phyloP scores from a whole-genome alignment of 2,888 invertebrate genomes.

The Caenorhabditis becei region DNA sequence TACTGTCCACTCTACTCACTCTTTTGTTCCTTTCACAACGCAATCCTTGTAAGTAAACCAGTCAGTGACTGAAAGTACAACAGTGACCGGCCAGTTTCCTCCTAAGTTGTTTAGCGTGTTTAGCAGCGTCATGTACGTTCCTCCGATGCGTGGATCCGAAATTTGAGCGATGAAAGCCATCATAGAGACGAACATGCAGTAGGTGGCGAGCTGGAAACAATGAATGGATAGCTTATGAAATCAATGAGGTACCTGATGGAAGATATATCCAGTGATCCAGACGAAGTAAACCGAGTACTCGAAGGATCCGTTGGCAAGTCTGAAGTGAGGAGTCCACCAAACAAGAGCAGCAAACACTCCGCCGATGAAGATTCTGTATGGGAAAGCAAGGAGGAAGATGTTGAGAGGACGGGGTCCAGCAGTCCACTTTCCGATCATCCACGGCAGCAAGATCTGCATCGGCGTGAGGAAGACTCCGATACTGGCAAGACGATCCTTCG shows the following conservation, averaged over 20 bases:
- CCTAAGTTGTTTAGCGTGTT: conserved; percentile 97
- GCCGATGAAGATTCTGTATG: conserved; percentile 89
- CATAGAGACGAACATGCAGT: conserved; percentile 96
- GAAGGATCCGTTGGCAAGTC: conserved; percentile 84
- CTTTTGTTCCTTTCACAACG: conserved; percentile 72
- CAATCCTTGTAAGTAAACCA: conserved; percentile 81
- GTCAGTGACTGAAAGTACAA: conserved; percentile 78
- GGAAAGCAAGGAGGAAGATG: conserved; percentile 91
- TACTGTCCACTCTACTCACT: conserved; percentile 54
- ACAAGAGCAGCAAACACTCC: conserved; percentile 90
- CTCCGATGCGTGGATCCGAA: conserved; percentile 94
- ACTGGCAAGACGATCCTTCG: conserved; percentile 93
- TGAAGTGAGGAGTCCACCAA: conserved; percentile 89
- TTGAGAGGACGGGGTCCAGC: conserved; percentile 92
- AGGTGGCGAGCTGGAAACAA: conserved; percentile 88
- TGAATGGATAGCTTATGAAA: too few relatives aligned
- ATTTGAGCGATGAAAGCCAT: conserved; percentile 99
- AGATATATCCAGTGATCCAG: conserved; percentile 88
- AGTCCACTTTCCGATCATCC: conserved; percentile 90
- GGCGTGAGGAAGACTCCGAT: conserved; percentile 95
- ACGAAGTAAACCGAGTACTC: conserved; percentile 86
- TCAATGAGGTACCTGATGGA: conserved; percentile 88
- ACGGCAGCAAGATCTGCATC: conserved; percentile 92
- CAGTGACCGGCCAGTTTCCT: conserved; percentile 92
- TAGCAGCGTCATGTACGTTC: conserved; percentile 98